A percentile compares a stretch with the other conserved stretches of the same genome.
Conservation (phyloP, 2,113 vertebrate species). For the Alligator mississippiensis region DNA sequence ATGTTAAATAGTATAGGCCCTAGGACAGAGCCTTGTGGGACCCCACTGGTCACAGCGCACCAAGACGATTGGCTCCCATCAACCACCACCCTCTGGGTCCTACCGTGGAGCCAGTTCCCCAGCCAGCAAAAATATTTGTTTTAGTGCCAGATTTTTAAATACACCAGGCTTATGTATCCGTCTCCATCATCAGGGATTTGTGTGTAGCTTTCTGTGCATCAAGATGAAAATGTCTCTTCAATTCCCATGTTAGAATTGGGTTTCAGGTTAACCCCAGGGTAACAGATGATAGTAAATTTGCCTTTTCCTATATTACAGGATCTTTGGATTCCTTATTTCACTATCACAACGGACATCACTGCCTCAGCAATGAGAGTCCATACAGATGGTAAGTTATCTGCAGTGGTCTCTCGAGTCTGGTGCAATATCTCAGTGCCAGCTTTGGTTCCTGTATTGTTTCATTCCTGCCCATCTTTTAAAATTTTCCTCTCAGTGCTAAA, state of each 20-base stretch:
- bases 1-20: too few relatives aligned
- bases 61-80: too few relatives aligned
- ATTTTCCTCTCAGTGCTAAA: not conserved
- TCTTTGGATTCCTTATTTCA: constrained; percentile 93
- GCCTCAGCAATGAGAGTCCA: constrained; percentile 92
- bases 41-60: too few relatives aligned
- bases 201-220: not conserved
- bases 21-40: too few relatives aligned
- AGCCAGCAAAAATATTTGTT: not conserved
- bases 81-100: too few relatives aligned
- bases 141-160: not conserved
- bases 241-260: not conserved
- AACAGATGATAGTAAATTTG: not conserved
- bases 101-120: too few relatives aligned
- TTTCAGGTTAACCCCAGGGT: not conserved
- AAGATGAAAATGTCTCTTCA: not conserved
- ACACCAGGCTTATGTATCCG: not conserved
- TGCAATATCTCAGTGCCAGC: not conserved
- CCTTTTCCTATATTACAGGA: constrained; percentile 78
- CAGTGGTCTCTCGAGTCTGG: fast-evolving
- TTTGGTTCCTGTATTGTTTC: not conserved
- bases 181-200: fast-evolving
- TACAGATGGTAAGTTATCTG: constrained; percentile 85
- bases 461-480: not conserved
- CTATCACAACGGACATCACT: constrained; percentile 93